phyloP scores from a whole-genome alignment of 2,113 vertebrate species.

The Saccopteryx leptura region DNA sequence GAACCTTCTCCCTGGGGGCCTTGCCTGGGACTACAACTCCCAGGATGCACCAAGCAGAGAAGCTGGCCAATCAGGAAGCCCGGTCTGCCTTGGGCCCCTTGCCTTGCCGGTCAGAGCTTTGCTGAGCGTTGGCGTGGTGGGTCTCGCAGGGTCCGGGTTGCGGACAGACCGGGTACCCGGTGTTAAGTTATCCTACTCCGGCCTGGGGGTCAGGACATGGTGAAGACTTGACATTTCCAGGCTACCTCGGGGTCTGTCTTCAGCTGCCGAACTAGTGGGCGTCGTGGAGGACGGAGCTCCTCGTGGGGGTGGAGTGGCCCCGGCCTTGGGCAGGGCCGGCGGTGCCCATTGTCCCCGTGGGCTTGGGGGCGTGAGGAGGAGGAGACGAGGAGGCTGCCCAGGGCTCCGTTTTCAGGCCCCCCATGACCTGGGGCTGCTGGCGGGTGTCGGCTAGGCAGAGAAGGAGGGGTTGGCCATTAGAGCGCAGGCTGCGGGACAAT shows the following conservation, averaged over 20 bases:
- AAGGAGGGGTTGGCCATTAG: not conserved
- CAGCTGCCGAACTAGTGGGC: not conserved
- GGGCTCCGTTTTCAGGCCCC: not conserved
- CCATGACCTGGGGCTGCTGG: not conserved
- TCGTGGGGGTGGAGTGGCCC: no score
- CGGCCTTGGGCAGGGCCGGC: fast-evolving
- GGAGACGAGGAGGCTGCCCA: not conserved
- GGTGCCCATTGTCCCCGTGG: fast-evolving
- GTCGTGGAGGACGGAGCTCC: not conserved
- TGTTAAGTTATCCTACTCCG: no score
- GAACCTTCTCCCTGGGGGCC: fast-evolving
- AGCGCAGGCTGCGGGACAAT: fast-evolving
- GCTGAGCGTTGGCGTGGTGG: fast-evolving
- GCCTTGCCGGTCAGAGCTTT: fast-evolving
- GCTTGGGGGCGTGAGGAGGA: not conserved
- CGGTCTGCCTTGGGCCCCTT: fast-evolving
- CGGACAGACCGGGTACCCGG: fast-evolving
- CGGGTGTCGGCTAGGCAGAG: fast-evolving
- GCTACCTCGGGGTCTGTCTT: not conserved
- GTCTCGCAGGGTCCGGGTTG: fast-evolving
- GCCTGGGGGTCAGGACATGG: no score
- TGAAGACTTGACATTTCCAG: not conserved
- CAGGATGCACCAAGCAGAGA: not conserved
- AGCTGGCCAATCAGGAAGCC: conserved; percentile 60
- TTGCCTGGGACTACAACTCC: conserved; percentile 7